A percentile compares a stretch with the other conserved stretches of the same genome.
Conservation (phyloP, 1,140 invertebrate genomes). For the Plutomurus gul region DNA sequence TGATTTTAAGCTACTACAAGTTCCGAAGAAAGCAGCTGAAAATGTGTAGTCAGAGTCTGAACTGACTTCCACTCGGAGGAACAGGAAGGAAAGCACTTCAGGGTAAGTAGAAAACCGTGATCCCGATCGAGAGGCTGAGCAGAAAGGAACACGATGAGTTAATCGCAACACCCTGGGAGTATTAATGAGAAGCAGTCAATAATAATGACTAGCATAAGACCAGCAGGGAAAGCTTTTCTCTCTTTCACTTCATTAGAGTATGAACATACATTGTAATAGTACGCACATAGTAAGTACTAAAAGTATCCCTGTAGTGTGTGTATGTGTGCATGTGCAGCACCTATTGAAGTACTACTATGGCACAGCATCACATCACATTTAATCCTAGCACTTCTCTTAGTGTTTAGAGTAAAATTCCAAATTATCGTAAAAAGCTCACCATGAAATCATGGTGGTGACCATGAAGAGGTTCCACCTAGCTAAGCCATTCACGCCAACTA, state of each 20-base stretch:
- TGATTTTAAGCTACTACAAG: too few species aligned
- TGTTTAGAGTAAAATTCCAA: conserved; percentile 20
- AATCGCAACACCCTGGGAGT: background rate
- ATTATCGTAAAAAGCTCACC: conserved; percentile 29
- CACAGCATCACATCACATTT: conserved; percentile 1
- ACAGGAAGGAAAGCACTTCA: too few species aligned
- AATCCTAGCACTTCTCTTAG: background rate
- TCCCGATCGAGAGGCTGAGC: too few species aligned
- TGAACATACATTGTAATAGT: background rate
- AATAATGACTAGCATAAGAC: conserved; percentile 12
- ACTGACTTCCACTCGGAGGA: too few species aligned
- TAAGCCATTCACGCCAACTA: background rate
- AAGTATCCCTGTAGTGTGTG: too few species aligned
- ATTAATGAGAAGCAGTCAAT: background rate
- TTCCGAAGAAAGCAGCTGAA: too few species aligned
- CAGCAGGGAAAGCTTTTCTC: conserved; percentile 14
- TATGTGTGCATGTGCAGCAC: too few species aligned
- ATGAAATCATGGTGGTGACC: conserved; percentile 5
- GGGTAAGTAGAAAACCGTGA: too few species aligned
- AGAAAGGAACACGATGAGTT: too few species aligned
- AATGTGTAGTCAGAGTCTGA: too few species aligned
- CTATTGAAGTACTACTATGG: background rate
- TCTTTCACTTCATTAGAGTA: conserved; percentile 13
- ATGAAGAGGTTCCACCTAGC: background rate
- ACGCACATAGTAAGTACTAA: too few species aligned